Percentiles rank a stretch among this genome's conserved stretches.
phyloP scores from a whole-genome alignment of 1,140 invertebrate genomes.

The Drosophila quadrilineata region DNA sequence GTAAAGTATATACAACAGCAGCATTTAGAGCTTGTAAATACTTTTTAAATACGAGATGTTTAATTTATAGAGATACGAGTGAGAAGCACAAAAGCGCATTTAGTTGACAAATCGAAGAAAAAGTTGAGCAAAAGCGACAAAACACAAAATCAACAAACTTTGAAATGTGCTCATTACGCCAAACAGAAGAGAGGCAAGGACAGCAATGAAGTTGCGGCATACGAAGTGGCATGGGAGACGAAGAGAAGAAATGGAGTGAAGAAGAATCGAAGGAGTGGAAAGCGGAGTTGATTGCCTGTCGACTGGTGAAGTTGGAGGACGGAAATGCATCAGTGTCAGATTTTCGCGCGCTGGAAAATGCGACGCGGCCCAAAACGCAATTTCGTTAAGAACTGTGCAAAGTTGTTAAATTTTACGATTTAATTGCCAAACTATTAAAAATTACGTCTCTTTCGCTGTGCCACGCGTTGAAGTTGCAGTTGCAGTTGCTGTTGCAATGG shows the following conservation, averaged over 20 bases:
- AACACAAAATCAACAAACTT: constrained; percentile 26
- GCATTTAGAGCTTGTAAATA: too few relatives aligned
- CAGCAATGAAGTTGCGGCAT: not conserved
- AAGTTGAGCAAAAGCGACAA: not conserved
- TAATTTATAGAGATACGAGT: constrained; percentile 12
- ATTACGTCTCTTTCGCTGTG: constrained; percentile 68
- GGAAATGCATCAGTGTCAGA: constrained; percentile 78
- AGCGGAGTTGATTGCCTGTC: not conserved
- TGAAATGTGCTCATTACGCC: constrained; percentile 27
- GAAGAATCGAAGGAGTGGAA: not conserved
- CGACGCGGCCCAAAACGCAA: constrained; percentile 48
- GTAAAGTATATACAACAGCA: too few relatives aligned
- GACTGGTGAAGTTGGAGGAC: constrained; percentile 41
- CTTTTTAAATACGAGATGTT: constrained; percentile 16
- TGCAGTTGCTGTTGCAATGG: not conserved
- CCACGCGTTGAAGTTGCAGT: constrained; percentile 10
- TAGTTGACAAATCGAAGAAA: not conserved
- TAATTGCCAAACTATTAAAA: constrained; percentile 80
- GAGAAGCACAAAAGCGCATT: not conserved
- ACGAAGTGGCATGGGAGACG: not conserved
- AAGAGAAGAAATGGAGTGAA: not conserved
- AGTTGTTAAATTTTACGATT: constrained; percentile 81
- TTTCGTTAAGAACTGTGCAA: constrained; percentile 78
- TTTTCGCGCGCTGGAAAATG: too few relatives aligned
- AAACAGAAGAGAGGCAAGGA: not conserved